Evolutionary conservation across 2,113 vertebrate species (phyloP), one percentile per base, ranked within the genome.

Genomic region (Blennius ocellaris): DNA sequence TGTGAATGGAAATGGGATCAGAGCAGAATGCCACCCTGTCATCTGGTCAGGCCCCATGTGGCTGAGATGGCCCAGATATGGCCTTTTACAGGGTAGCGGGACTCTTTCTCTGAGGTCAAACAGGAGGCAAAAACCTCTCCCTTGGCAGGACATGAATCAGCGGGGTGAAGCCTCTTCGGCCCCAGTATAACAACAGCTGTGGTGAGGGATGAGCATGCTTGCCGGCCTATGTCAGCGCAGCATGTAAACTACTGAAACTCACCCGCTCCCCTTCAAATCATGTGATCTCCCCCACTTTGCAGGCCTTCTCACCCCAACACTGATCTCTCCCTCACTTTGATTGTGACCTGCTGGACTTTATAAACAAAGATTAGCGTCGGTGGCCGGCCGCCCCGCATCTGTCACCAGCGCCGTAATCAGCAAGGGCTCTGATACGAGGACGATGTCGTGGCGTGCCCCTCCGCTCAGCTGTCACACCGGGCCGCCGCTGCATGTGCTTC

Each of bases 61-160:
- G 71, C 70, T 63, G 55, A 82, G 80, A 87, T 74, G 79, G 63
- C 76, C 63, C 67, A 69, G 75, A 86, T 80, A 82, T 38, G 63
- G 59, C 78, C 62, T 57, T 69, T 74, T 80, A 30, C 76, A 75
- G 73, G 79, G 68, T 59, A 71, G 76, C 8, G n/a, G 72, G 81
- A 69, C 72, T 53, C 76, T 30, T 30, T 76, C 73, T 80, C 72
- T 57, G 74, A 87, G 91, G 90, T 92, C 92, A 92, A 86, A 89
- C 67, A 73, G 73, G 83, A 90, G 87, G 83, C 84, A 84, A 59
- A 78, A 73, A 73, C 71, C 79, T 85, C 87, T 89, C 84, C 74
- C 80, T 92, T 93, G 92, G 93, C 92, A 91, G 85, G 70, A 93
- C 90, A 92, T 91, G 86, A 92, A 90, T 87, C 82, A 80, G 50